Base-by-base conservation (phyloP, 1,140 invertebrate species). In the Hyles euphorbiae region DNA sequence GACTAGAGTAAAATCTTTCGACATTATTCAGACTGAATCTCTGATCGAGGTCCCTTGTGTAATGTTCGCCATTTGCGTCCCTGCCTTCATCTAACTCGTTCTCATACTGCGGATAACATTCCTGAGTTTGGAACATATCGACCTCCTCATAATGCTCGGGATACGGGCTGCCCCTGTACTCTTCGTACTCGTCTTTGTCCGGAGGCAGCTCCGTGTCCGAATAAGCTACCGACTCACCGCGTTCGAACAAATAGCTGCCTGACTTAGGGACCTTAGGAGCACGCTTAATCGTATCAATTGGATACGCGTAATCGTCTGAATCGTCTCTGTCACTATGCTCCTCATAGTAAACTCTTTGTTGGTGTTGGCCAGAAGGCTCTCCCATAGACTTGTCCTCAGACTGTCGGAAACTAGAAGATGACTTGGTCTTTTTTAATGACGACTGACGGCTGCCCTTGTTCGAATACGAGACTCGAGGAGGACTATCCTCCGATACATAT, bases 91-190 rank as follows among this genome's bases (percentile, higher is more conserved):
- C 61, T 8, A 81, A 60, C 32, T 81, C 81, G 11, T 85, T 80
- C 34, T 88, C 83, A 54, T 88, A 90, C 51, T 90, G 89, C n/a
- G 88, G 89, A 63, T 87, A 90, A 58, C 86, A 88, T 45, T 88
- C 83, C 62, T 90, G 84, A 48, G 87, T 89, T 78, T 84, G 87
- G 54, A 88, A 90, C 78, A 90, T 89, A 3, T 75, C 83, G 2
- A 78, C 68, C 33, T 88, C 85, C 50, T 89, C 87, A 57, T 87
- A 89, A 58, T 81, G 79, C 56, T 90, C 87, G 5, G 87, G 89
- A 58, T 88, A 90, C 2, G 86, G 81, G 59, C 81, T 85, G 3
- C 82, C 78, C 44, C 82, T 74, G 51, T 88, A 88, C 50, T 79
- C 76, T 22, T 87, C 89, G 61, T 82, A 90, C 44, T 83, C 87